Evolutionary conservation across 1,140 invertebrate genomes (phyloP).

Genomic region (Drosophila leontia): DNA sequence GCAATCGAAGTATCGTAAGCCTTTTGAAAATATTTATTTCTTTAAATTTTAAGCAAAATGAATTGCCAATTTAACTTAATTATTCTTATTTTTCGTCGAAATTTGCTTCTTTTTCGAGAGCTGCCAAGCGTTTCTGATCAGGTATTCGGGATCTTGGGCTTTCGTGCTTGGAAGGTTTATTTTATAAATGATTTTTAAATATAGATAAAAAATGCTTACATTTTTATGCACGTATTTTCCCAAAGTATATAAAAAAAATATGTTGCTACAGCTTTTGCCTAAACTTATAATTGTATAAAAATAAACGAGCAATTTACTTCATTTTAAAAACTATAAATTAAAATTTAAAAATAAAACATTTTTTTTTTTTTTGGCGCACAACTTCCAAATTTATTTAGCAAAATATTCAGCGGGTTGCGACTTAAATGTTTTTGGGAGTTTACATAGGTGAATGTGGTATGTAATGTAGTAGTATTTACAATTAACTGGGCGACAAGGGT

Average conservation of each 20-base stretch:
- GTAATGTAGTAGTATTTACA: constrained; percentile 58
- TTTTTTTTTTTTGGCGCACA: constrained; percentile 33
- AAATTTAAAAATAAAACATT: neutral
- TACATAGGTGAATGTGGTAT: constrained; percentile 51
- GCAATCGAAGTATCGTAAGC: neutral
- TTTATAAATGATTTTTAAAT: too few relatives aligned
- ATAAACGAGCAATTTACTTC: too few relatives aligned
- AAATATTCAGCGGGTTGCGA: constrained; percentile 54
- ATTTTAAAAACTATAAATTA: neutral
- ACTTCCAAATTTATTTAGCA: constrained; percentile 72
- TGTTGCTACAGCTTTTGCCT: too few relatives aligned
- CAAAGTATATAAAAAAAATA: too few relatives aligned
- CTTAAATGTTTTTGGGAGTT: constrained; percentile 43
- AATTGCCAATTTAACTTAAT: too few relatives aligned
- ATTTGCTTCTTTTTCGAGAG: neutral
- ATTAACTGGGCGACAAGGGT: constrained; percentile 63
- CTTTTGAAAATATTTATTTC: neutral
- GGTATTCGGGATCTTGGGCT: neutral
- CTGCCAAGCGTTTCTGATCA: neutral
- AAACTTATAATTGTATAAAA: too few relatives aligned
- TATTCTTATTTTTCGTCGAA: neutral
- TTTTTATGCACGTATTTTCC: too few relatives aligned
- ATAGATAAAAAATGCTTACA: too few relatives aligned
- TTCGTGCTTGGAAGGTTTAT: constrained; percentile 1
- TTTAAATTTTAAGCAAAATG: neutral